Evolutionary conservation across 1,140 invertebrate genomes (phyloP), one percentile per base, ranked within the genome.

Genomic region (Formica selysi): DNA sequence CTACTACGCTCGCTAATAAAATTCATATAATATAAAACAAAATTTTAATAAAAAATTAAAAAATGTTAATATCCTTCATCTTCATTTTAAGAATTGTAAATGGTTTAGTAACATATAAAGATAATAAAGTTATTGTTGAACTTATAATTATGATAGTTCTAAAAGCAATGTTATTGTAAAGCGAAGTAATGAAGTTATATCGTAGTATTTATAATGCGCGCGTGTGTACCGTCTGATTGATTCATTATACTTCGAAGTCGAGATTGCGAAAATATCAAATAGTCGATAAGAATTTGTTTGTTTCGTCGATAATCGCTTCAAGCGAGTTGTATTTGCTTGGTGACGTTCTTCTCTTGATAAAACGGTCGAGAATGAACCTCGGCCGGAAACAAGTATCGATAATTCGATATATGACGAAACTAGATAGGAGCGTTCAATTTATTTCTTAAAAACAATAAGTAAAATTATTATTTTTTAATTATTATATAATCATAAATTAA

Each of bases 291-390:
- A 81, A 38, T 81, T 59, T 81, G 57, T 73, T 73, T 44, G 67
- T 73, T 81, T 73, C 54, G 26, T 73, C 67, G 67, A 81, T 61
- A 81, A 81, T 26, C 67, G 29, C 54, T 81, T 44, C 36, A 7
- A 61, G 26, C 54, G 4, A 73, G 19, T 81, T 73, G 51, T 61
- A 61, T 73, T 71, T 81, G 26, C 44, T 68, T 4, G 22, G n/a
- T 59, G 67, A 73, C 38, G 38, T n/a, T 59, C 38, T 73, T 44
- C 38, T 61, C 29, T 61, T 38, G 67, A 59, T 70, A 54, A 73
- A 73, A 32, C 67, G 51, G 8, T n/a, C 16, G 54, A n/a, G 11
- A 36, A 73, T 83, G 29, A 83, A 83, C 78, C 73, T 83, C 26
- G 38, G 32, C 0, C 38, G 13, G 68, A 73, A 48, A 73, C 41